Evolutionary conservation across 35 echinoderm and acorn worm genomes (phyloP), one percentile per base, ranked within the genome.

Genomic region (Stichopus chloronotus): DNA sequence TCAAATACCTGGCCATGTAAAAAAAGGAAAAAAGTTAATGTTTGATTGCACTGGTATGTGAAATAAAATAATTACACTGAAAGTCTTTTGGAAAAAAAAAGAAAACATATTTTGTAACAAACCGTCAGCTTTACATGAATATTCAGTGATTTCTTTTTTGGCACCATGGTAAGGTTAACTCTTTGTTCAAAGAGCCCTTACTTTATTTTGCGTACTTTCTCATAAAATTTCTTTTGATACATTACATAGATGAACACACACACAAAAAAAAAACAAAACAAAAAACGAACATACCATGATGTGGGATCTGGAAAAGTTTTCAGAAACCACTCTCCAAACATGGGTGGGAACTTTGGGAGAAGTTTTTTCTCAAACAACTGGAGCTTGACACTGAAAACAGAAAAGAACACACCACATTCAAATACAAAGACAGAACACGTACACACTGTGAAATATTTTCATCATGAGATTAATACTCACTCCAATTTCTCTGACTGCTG

Each of bases 281-380:
- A 8, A 4, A 6, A 83, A 14, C 14, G 5, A 6, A 10, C 94
- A 88, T 91, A 98, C 97, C 97, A 99, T 92, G 97, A 99, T 82
- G 97, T 99, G 19, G 97, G 97, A 59, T 96, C 95, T 78, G 97
- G 94, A 58, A 99, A 99, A 7, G 93, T 96, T 78, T 92, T 99
- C 76, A 95, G 72, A 71, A 99, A 99, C 95, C 95, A 96, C 61
- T 99, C 97, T 9, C 92, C 84, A 91, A 99, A 99, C 7, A 99
- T 95, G 0, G 95, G 88, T 14, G 97, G 95, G 71, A 91, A 96
- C 21, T 88, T 88, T 16, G 97, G 95, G 11, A 99, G 69, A 10
- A 99, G 92, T 61, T 95, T 96, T 25, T 94, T 93, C 17, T 83
- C 80, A 76, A 93, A 99, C 10, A 98, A 52, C 57, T 74, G 78